Percentiles rank a stretch among this genome's conserved stretches.
Conservation (phyloP, 2,113 vertebrate genomes). For the Pygoscelis antarcticus region DNA sequence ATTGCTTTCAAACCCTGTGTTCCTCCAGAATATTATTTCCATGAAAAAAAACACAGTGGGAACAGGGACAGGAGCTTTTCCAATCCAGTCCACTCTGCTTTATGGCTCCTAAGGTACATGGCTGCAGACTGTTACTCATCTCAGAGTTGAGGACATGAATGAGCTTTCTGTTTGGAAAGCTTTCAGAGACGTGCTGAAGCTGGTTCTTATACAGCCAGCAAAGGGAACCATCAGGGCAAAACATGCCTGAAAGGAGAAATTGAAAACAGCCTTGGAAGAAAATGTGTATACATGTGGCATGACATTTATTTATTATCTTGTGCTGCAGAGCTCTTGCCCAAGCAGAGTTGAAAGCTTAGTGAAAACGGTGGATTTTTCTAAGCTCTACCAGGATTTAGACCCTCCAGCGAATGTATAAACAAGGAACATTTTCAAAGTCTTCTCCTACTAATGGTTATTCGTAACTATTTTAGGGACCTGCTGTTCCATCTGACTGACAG, state of each 20-base stretch:
- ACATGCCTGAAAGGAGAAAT: constrained; percentile 44
- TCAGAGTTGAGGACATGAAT: not conserved
- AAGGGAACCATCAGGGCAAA: constrained; percentile 38
- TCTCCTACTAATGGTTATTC: constrained; percentile 38
- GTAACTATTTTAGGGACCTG: constrained; percentile 43
- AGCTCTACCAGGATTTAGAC: constrained; percentile 42
- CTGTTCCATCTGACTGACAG: constrained; percentile 48
- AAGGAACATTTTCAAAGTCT: constrained; percentile 43
- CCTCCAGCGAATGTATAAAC: constrained; percentile 46
- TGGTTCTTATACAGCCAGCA: constrained; percentile 6
- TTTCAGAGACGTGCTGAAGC: constrained; percentile 37
- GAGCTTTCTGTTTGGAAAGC: constrained; percentile 42
- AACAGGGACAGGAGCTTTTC: not conserved
- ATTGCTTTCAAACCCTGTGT: not conserved
- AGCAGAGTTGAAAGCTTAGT: constrained; percentile 51
- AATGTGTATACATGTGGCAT: constrained; percentile 50
- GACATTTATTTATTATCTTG: constrained; percentile 61
- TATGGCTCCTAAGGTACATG: constrained; percentile 10
- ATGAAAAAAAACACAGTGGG: not conserved
- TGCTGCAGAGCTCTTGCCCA: constrained; percentile 5
- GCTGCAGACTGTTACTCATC: constrained; percentile 32
- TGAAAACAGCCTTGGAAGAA: constrained; percentile 55
- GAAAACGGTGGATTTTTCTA: constrained; percentile 49
- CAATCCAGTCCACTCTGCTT: not conserved
- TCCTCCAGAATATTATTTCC: not conserved